A percentile compares a stretch with the other conserved stretches of the same genome.
Evolutionary conservation across 2,888 invertebrate species (phyloP).

Genomic region (Creontiades dilutus): DNA sequence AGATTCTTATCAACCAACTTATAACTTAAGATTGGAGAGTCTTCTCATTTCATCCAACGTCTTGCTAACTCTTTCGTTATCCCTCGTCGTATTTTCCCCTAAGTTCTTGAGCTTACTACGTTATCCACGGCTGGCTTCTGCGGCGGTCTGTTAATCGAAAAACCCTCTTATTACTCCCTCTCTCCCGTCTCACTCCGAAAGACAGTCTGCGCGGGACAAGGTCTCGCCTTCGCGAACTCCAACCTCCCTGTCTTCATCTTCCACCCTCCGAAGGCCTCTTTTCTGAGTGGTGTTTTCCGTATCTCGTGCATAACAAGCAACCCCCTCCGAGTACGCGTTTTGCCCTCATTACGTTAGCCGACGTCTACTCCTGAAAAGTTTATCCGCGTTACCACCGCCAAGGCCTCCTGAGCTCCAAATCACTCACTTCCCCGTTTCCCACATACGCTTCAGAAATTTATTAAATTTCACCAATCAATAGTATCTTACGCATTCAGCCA

Average conservation of each 20-base stretch:
- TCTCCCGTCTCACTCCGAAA: not conserved
- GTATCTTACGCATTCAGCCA: too few relatives aligned
- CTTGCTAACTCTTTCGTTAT: constrained; percentile 36
- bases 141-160: constrained; percentile 32
- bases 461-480: too few relatives aligned
- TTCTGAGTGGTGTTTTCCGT: constrained; percentile 9
- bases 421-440: too few relatives aligned
- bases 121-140: constrained; percentile 7
- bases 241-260: not conserved
- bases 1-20: constrained; percentile 16
- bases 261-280: not conserved
- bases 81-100: constrained; percentile 27
- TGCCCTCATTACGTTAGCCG: not conserved
- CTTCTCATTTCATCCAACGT: constrained; percentile 22
- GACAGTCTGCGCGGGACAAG: constrained; percentile 10
- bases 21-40: constrained; percentile 20
- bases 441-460: too few relatives aligned
- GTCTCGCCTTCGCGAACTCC: not conserved
- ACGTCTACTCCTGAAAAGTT: not conserved
- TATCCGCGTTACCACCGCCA: not conserved
- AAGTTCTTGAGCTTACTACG: constrained; percentile 13
- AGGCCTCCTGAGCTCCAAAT: too few relatives aligned
- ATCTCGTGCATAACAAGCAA: constrained; percentile 4
- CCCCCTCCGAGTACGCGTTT: not conserved
- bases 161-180: constrained; percentile 7